Evolutionary conservation across 2,797 vertebrate species (phyloP).

Genomic region (Anguilla obscura): DNA sequence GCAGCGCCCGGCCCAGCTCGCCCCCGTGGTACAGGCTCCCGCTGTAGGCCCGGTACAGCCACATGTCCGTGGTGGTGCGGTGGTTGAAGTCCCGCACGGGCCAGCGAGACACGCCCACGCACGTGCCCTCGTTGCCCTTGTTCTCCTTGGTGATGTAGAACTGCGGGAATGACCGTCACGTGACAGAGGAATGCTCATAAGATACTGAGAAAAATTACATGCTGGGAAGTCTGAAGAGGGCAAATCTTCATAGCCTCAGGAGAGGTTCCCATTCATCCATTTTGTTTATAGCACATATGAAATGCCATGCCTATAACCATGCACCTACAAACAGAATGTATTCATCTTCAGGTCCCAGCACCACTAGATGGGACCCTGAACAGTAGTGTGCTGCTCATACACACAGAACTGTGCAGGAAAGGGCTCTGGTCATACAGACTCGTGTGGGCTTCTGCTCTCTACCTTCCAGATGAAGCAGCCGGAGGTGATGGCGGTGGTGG

Average conservation of each 20-base stretch:
- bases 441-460: neutral
- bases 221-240: neutral
- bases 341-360: neutral
- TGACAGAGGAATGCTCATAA: neutral
- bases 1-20: constrained; percentile 73
- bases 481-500: constrained; percentile 78
- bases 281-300: neutral
- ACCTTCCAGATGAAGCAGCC: constrained; percentile 84
- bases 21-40: constrained; percentile 81
- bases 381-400: neutral
- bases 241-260: neutral
- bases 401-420: too few relatives aligned
- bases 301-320: neutral
- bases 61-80: constrained; percentile 82
- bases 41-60: constrained; percentile 81
- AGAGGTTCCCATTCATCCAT: neutral
- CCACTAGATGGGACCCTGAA: neutral
- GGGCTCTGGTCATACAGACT: neutral
- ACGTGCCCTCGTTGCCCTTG: constrained; percentile 79
- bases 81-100: constrained; percentile 80
- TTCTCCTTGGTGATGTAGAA: constrained; percentile 81
- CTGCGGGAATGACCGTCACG: constrained; percentile 47
- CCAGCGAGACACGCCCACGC: constrained; percentile 78
- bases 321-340: neutral
- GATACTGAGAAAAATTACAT: neutral